Evolutionary conservation across 2,888 invertebrate genomes (phyloP).

Genomic region (Polymixis flavicincta): DNA sequence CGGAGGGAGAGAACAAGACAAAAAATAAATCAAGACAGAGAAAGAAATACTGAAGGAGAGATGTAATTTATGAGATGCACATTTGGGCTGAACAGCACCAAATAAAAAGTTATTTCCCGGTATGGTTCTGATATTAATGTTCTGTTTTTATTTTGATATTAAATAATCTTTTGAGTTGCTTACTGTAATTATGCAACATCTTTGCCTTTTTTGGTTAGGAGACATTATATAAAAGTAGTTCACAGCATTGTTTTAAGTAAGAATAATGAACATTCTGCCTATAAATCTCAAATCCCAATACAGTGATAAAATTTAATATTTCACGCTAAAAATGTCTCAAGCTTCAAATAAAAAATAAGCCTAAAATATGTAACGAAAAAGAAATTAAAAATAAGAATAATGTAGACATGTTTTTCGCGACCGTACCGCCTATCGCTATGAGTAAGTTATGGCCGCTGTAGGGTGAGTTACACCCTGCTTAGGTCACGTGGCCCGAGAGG

Average conservation of each 20-base stretch:
- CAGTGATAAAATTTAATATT: constrained; percentile 60
- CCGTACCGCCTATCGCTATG: constrained; percentile 90
- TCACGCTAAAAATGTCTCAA: constrained; percentile 51
- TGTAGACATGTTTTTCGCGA: constrained; percentile 87
- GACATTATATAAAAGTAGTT: not conserved
- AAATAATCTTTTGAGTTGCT: constrained; percentile 11
- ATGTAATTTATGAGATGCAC: constrained; percentile 89
- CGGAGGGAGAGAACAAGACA: constrained; percentile 79
- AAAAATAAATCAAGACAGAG: constrained; percentile 82
- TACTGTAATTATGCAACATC: not conserved
- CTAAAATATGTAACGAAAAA: constrained; percentile 66
- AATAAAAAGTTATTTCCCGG: constrained; percentile 86
- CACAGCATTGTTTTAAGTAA: not conserved
- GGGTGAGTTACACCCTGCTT: constrained; percentile 91
- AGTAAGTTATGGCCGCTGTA: constrained; percentile 90
- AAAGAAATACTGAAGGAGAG: constrained; percentile 84
- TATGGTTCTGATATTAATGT: constrained; percentile 82
- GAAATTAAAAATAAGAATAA: constrained; percentile 78
- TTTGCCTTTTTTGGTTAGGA: not conserved
- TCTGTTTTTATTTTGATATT: constrained; percentile 63
- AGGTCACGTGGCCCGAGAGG: constrained; percentile 89
- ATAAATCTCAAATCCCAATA: constrained; percentile 44
- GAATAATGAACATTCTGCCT: constrained; percentile 3
- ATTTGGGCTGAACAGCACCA: constrained; percentile 88
- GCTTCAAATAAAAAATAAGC: constrained; percentile 63